These are phyloP conservation scores for Crypturellus tataupa DNA, from an alignment of 2,797 vertebrate genomes.

Conservation along the genomic window DNA sequence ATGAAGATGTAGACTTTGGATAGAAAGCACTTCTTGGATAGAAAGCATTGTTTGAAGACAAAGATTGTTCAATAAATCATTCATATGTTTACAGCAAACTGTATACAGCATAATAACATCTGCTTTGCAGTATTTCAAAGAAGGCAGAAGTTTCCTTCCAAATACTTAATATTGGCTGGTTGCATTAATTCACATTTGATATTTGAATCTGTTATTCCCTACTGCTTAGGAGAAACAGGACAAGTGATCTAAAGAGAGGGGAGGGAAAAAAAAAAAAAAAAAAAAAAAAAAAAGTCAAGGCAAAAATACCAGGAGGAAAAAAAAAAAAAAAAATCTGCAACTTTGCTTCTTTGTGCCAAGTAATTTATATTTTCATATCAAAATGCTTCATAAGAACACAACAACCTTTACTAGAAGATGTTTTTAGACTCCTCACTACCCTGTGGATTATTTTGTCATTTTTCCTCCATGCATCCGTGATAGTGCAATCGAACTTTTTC, in stretches of 20 bases:
- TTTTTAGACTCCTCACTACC: background rate
- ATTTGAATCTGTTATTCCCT: background rate
- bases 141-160: background rate
- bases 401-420: background rate
- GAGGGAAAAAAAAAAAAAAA: too few relatives aligned
- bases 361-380: background rate
- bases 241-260: background rate
- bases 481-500: background rate
- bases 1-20: background rate
- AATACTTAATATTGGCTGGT: background rate
- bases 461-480: background rate
- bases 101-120: background rate
- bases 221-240: background rate
- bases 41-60: background rate
- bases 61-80: background rate
- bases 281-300: background rate
- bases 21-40: background rate
- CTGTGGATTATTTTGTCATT: background rate
- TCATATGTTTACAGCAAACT: background rate
- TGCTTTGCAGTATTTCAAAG: background rate
- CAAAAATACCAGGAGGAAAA: background rate
- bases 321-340: background rate
- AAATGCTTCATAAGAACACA: background rate
- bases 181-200: background rate
- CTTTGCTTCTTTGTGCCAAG: too few relatives aligned